Evolutionary conservation across 2,888 invertebrate genomes (phyloP).

Genomic region (Pyrochroa serraticornis): DNA sequence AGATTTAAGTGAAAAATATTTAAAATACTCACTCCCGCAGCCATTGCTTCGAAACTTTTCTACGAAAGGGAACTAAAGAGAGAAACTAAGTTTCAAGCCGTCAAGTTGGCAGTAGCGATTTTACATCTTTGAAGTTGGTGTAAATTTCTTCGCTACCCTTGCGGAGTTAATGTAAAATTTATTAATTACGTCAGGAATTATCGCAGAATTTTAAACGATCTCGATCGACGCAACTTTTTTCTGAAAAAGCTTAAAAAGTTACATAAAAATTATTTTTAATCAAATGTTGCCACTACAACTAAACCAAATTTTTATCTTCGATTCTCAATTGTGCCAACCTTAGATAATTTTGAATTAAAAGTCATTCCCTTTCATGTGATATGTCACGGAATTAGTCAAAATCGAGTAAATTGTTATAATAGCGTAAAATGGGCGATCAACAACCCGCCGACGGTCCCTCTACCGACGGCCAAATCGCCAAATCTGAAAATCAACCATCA

Average conservation of each 20-base stretch:
- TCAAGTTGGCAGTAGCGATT: background rate
- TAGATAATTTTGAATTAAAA: constrained; percentile 16
- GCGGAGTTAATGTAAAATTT: background rate
- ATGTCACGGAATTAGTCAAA: constrained; percentile 11
- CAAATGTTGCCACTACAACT: background rate
- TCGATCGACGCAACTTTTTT: background rate
- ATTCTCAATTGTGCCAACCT: constrained; percentile 7
- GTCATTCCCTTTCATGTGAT: constrained; percentile 20
- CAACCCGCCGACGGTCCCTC: constrained; percentile 3
- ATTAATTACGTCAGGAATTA: background rate
- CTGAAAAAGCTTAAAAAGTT: background rate
- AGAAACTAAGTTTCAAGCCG: background rate
- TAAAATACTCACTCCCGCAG: constrained; percentile 71
- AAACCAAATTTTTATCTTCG: background rate
- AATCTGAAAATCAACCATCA: constrained; percentile 18
- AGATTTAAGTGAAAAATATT: constrained; percentile 30
- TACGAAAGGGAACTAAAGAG: constrained; percentile 22
- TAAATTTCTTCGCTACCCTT: background rate
- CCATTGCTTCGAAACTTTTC: constrained; percentile 62
- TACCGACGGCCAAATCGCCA: constrained; percentile 18
- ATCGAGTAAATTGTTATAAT: constrained; percentile 6
- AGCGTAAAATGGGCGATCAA: constrained; percentile 14
- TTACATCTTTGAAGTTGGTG: background rate
- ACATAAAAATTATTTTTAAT: background rate
- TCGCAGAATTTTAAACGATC: background rate